phyloP scores from a whole-genome alignment of 2,113 vertebrate species.

The Phainopepla nitens region DNA sequence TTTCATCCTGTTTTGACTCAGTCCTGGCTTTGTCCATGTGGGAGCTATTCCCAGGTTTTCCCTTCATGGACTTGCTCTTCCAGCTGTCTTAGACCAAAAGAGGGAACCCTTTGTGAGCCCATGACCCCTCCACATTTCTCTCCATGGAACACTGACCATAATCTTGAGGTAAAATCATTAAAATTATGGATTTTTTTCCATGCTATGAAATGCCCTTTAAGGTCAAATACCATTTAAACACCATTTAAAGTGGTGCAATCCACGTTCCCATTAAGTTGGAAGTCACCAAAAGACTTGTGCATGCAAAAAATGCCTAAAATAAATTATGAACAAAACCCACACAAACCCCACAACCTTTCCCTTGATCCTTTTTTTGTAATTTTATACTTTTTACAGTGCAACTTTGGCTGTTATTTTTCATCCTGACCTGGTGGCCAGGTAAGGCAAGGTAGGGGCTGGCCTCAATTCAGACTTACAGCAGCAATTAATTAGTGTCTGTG shows the following conservation, averaged over 20 bases:
- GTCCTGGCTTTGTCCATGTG: accelerated
- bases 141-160: too few relatives aligned
- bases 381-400: neutral
- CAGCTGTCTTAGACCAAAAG: neutral
- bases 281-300: neutral
- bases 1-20: neutral
- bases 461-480: neutral
- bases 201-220: accelerated
- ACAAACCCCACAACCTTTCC: neutral
- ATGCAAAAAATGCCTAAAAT: too few relatives aligned
- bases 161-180: accelerated
- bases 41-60: neutral
- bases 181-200: neutral
- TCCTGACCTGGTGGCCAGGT: neutral
- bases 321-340: neutral
- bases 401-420: neutral
- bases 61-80: accelerated
- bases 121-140: neutral
- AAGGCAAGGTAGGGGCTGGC: neutral
- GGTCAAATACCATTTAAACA: neutral
- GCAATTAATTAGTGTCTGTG: neutral
- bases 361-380: neutral
- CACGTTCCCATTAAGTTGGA: accelerated
- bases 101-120: neutral
- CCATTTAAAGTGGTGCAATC: neutral